Evolutionary conservation across 1,140 invertebrate genomes (phyloP), one percentile per base, ranked within the genome.

Genomic region (Eurosta solidaginis): DNA sequence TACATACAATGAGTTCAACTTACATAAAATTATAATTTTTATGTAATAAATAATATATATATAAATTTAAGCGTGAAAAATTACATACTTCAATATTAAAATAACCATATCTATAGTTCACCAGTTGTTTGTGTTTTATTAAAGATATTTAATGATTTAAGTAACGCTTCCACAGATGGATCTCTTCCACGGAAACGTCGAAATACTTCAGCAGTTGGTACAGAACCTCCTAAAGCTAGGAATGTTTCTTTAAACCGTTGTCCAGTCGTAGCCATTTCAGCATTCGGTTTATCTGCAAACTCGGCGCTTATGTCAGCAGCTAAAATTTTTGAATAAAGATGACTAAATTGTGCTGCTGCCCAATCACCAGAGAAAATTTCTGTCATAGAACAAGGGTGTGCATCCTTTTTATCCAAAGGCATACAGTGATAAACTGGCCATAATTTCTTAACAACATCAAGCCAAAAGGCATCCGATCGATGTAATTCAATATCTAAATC

Each of bases 151-250:
- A 88, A 73, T 1, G 84, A 84, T 80, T 92, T 91, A 0, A 97
- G 85, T n/a, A 97, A 88, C 1, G 95, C 95, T 83, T 96, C 92
- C 0, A 93, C 92, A 7, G 93, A 95, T 0, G 96, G 96, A 89
- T 99, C 96, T 47, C 97, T 91, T 2, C 97, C 97, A 82, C 95
- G 90, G 88, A 98, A 98, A 82, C 93, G 91, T 77, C 96, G 91
- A 88, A 98, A 99, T 6, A 96, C 91, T 90, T 97, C 94, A 80
- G 90, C 92, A 0, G 95, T 91, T 81, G 94, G 91, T 80, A 92
- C 92, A 79, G 92, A 92, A 6, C 96, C 96, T 10, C 96, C 96
- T 14, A 92, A 89, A 1, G 93, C 89, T n/a, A 98, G 89, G 88
- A 95, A 97, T 2, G 96, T 97, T 74, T 96, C 92, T 79, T 93